A percentile compares a stretch with the other conserved stretches of the same genome.
Evolutionary conservation across 2,113 vertebrate genomes (phyloP).

Genomic region (Nycticebus coucang): DNA sequence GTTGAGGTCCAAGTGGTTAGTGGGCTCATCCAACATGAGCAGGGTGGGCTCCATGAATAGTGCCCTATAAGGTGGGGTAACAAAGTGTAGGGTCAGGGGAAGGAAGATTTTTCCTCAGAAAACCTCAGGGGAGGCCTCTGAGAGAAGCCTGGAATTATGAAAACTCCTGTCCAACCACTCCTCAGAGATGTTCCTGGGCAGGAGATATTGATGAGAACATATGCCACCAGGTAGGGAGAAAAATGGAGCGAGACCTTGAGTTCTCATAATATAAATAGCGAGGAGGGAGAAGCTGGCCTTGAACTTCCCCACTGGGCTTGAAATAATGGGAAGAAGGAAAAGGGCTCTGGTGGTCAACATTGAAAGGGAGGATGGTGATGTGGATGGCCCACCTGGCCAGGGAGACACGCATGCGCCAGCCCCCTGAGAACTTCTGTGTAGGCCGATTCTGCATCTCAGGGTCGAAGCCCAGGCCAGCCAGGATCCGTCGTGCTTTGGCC

Average conservation of each 20-base stretch:
- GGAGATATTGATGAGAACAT: not conserved
- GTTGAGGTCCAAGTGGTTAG: slow-evolving; percentile 96
- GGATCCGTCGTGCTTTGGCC: slow-evolving; percentile 92
- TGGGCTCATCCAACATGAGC: slow-evolving; percentile 96
- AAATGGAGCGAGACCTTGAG: not conserved
- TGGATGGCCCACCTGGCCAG: slow-evolving; percentile 88
- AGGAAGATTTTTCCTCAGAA: not conserved
- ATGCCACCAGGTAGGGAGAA: not conserved
- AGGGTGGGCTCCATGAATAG: slow-evolving; percentile 96
- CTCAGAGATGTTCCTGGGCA: not conserved
- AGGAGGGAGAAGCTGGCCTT: not conserved
- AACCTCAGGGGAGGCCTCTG: not conserved
- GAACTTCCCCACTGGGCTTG: not conserved
- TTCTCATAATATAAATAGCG: not conserved
- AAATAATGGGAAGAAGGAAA: not conserved
- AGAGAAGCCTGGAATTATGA: not conserved
- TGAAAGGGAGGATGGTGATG: not conserved
- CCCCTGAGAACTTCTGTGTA: slow-evolving; percentile 95
- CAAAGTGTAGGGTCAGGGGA: not conserved
- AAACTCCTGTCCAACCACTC: not conserved
- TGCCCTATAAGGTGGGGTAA: slow-evolving; percentile 84
- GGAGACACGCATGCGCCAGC: slow-evolving; percentile 97
- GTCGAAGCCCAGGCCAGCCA: slow-evolving; percentile 94
- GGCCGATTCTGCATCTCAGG: slow-evolving; percentile 95
- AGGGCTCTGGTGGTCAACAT: not conserved